phyloP scores from a whole-genome alignment of 2,113 vertebrate genomes.

The Struthidea cinerea region DNA sequence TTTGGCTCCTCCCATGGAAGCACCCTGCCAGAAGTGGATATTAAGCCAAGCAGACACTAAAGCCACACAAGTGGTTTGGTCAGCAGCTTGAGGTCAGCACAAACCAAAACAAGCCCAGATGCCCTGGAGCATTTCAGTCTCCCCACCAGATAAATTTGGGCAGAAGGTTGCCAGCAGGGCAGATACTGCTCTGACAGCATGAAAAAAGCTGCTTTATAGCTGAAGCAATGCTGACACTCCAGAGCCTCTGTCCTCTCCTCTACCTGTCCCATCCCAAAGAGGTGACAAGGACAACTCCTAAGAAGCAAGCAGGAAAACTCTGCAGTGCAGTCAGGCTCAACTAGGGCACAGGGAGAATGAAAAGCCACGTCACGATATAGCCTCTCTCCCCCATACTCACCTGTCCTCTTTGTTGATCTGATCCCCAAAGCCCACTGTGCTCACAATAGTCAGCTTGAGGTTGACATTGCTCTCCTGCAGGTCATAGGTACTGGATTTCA shows the following conservation, averaged over 20 bases:
- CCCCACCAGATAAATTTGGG: neutral
- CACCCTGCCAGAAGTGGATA: neutral
- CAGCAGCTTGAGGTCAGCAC: neutral
- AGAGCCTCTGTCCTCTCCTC: neutral
- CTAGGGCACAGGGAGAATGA: neutral
- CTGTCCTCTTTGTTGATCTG: constrained; percentile 99
- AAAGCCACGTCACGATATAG: neutral
- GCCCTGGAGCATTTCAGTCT: neutral
- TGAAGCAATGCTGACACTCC: neutral
- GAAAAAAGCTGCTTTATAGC: neutral
- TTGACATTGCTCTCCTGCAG: constrained; percentile 94
- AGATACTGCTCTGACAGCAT: neutral
- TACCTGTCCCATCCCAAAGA: neutral
- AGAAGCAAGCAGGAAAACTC: neutral
- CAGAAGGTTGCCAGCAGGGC: neutral
- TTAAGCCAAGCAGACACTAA: neutral
- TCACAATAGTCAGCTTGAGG: constrained; percentile 91
- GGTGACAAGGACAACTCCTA: neutral
- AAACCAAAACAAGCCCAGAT: neutral
- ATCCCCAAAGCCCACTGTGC: constrained; percentile 93
- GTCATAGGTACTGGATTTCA: constrained; percentile 92
- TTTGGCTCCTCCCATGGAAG: neutral
- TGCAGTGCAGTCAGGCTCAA: neutral
- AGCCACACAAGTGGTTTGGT: neutral
- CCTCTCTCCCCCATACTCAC: constrained; percentile 54